Evolutionary conservation across 2,888 invertebrate species (phyloP).

Genomic region (Andrena chrysosceles): DNA sequence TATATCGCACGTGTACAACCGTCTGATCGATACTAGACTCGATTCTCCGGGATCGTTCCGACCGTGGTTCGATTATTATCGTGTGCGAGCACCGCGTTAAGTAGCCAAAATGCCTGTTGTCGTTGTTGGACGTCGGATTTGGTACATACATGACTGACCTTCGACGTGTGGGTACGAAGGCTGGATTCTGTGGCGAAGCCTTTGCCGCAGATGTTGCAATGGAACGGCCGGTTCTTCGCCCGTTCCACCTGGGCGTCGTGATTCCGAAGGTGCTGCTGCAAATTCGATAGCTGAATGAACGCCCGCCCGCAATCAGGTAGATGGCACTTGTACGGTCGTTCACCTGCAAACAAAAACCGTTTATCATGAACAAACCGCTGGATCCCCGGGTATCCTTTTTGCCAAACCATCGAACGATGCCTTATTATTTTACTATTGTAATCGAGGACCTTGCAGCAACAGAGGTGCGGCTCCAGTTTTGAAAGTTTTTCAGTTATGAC

Average conservation of each 20-base stretch:
- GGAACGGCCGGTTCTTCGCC: slow-evolving; percentile 97
- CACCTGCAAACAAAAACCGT: slow-evolving; percentile 89
- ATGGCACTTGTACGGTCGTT: slow-evolving; percentile 98
- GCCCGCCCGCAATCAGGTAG: slow-evolving; percentile 97
- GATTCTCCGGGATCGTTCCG: slow-evolving; percentile 53
- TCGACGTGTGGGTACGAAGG: slow-evolving; percentile 97
- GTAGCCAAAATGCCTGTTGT: slow-evolving; percentile 73
- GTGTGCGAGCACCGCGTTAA: slow-evolving; percentile 72
- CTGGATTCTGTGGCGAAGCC: slow-evolving; percentile 98
- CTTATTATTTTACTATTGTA: no score
- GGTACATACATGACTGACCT: slow-evolving; percentile 93
- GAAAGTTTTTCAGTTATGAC: no score
- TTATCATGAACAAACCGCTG: neutral
- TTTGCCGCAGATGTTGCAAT: slow-evolving; percentile 98
- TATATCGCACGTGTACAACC: slow-evolving; percentile 50
- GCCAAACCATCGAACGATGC: neutral
- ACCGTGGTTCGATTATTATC: slow-evolving; percentile 58
- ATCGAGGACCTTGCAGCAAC: no score
- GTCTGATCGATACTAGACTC: slow-evolving; percentile 44
- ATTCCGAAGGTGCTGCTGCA: slow-evolving; percentile 97
- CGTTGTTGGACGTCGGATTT: slow-evolving; percentile 84
- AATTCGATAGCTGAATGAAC: slow-evolving; percentile 98
- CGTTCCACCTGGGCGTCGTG: slow-evolving; percentile 98
- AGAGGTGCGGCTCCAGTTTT: no score
- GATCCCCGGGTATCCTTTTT: neutral